A percentile compares a stretch with the other conserved stretches of the same genome.
Conservation (phyloP, 2,113 vertebrate species). For the Dromiciops gliroides region DNA sequence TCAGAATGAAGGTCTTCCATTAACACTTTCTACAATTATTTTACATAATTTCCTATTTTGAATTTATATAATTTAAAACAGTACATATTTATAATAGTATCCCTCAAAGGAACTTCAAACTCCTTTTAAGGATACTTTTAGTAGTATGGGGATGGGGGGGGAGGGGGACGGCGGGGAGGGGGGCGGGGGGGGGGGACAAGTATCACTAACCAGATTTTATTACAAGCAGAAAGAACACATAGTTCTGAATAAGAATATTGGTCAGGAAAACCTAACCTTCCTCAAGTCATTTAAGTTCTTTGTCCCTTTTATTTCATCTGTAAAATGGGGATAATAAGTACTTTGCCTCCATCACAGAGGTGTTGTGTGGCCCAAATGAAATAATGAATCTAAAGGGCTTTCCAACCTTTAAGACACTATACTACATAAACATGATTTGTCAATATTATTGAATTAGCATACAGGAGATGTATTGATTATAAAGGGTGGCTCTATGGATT, state of each 20-base stretch:
- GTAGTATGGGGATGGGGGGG: too few relatives aligned
- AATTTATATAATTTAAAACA: neutral
- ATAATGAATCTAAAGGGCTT: neutral
- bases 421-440: neutral
- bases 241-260: neutral
- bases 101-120: neutral
- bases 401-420: neutral
- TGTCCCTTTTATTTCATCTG: neutral
- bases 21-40: conserved; percentile 49
- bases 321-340: neutral
- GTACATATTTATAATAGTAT: neutral
- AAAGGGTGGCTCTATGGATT: neutral
- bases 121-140: neutral
- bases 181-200: too few relatives aligned
- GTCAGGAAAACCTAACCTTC: neutral
- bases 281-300: neutral
- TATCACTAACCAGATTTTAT: neutral
- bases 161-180: too few relatives aligned
- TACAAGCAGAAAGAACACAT: neutral
- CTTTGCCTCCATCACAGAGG: neutral
- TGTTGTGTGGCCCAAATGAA: neutral
- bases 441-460: neutral
- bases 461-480: neutral
- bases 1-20: conserved; percentile 12
- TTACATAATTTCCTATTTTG: conserved; percentile 16